phyloP scores from a whole-genome alignment of 1,140 invertebrate species.

The Lepidotrigona ventralis region DNA sequence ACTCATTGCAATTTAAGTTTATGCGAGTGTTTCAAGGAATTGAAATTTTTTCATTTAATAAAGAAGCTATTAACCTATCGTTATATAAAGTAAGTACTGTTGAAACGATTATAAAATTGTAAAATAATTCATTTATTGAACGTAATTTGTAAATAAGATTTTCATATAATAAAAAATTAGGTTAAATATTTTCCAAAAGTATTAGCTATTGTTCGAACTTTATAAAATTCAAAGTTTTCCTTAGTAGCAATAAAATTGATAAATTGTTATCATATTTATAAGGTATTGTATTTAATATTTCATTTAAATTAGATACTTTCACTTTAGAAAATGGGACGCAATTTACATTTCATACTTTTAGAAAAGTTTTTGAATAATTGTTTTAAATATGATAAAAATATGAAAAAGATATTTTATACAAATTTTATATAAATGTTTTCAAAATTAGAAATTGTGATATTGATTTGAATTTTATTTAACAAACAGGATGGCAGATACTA shows the following conservation, averaged over 20 bases:
- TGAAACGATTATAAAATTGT: neutral
- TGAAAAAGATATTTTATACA: neutral
- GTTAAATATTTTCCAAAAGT: neutral
- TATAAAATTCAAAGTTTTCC: no score
- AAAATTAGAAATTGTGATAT: neutral
- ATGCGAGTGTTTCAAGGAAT: neutral
- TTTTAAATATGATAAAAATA: no score
- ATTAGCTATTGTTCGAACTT: neutral
- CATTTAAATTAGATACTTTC: conserved; percentile 30
- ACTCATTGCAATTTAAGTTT: neutral
- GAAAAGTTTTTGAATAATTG: neutral
- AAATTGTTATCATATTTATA: neutral
- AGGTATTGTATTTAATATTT: neutral
- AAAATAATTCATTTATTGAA: neutral
- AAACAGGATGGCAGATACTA: conserved; percentile 73
- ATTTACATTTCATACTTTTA: conserved; percentile 14
- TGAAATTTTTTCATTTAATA: conserved; percentile 13
- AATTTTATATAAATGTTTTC: neutral
- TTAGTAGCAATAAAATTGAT: neutral
- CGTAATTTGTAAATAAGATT: neutral
- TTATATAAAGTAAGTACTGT: conserved; percentile 20
- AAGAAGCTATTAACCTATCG: neutral
- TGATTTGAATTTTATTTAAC: conserved; percentile 1
- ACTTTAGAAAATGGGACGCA: conserved; percentile 38
- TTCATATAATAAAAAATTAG: neutral